Conservation (phyloP, 2,888 invertebrate genomes). For the Nowickia ferox region DNA sequence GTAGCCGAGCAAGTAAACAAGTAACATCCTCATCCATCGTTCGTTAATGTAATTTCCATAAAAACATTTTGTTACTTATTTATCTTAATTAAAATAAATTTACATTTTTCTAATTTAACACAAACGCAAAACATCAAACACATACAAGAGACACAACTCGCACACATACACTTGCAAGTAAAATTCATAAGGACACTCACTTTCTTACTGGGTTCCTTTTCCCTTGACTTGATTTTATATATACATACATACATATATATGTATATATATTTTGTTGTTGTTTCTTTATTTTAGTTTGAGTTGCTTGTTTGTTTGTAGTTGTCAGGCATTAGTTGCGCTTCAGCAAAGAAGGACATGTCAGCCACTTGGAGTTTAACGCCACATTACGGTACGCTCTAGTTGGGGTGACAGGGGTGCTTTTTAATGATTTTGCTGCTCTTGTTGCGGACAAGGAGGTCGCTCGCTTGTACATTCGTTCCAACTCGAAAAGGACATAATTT, state of each 20-base stretch:
- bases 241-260: no score
- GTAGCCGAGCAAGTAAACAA: conserved; percentile 59
- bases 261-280: neutral
- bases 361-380: conserved; percentile 68
- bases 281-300: conserved; percentile 14
- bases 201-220: conserved; percentile 38
- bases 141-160: conserved; percentile 60
- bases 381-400: conserved; percentile 27
- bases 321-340: conserved; percentile 67
- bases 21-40: conserved; percentile 73
- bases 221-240: neutral
- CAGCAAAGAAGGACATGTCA: conserved; percentile 68
- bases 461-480: conserved; percentile 11
- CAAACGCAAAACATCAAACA: conserved; percentile 74
- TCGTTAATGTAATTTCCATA: conserved; percentile 82
- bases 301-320: conserved; percentile 50
- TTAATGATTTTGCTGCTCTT: conserved; percentile 47
- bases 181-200: conserved; percentile 59
- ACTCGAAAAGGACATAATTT: conserved; percentile 60
- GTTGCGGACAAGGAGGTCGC: conserved; percentile 54
- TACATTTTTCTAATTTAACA: conserved; percentile 82
- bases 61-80: conserved; percentile 82
- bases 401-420: conserved; percentile 3
- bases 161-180: conserved; percentile 28
- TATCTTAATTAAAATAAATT: conserved; percentile 83